Base-by-base conservation (phyloP, 2,888 invertebrate species). In the Epicampocera succincta region DNA sequence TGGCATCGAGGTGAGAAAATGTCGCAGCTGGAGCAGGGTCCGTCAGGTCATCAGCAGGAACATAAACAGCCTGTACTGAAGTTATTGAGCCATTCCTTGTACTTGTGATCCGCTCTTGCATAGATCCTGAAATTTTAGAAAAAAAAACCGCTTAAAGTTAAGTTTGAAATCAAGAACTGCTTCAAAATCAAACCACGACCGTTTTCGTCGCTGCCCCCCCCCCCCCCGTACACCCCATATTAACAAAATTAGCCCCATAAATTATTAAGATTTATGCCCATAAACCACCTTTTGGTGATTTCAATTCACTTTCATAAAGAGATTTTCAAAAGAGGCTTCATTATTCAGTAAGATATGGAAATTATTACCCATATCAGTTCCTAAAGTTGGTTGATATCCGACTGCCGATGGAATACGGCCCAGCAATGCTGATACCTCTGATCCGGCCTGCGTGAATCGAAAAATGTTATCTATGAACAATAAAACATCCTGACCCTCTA, bases 11-110 rank as follows among this genome's bases (percentile, higher is more conserved):
- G 92, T 98, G 98, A 91, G 98, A 96, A 88, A 98, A 98, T 38
- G 98, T 98, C 81, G 98, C 98, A 85, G 98, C 97, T 65, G 98
- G 98, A 63, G 98, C 97, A 83, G 98, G 98, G 93, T 98, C 98
- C 88, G 97, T 97, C 92, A 98, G 95, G 92, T 98, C 98, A 91
- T 98, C 98, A 89, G 98, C 98, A 25, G 98, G 98, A 87, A 98
- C 98, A 88, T 98, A 98, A 90, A 98, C 97, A 85, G 98, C 98
- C 92, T 97, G 97, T 86, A 98, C 98, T 56, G 98, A 98, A 82
- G 98, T 98, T 89, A 98, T 98, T 86, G 98, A 98, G 85, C 98
- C 98, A 90, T 97, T 87, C 29, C 93, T 85, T 15, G 90, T 90
- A 65, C 90, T 90, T 38, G 90, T 89, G 29, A 90, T 90, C 0